Base-by-base conservation (phyloP, 2,888 invertebrate genomes). In the Agriopis marginaria region DNA sequence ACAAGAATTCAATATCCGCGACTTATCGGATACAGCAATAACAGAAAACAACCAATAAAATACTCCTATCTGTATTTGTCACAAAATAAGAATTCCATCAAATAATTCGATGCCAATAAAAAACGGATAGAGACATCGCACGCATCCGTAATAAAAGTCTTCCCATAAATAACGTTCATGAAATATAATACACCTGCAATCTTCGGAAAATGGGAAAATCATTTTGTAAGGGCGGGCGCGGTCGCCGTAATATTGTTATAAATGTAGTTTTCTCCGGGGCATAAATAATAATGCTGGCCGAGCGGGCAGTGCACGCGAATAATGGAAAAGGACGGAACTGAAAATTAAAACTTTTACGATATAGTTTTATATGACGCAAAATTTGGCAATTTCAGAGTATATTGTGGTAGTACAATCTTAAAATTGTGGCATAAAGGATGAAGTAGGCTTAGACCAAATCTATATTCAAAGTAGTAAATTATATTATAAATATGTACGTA, bases 131-230 rank as follows among this genome's bases (percentile, higher is more conserved):
- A 93, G 94, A 91, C 93, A 92, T 93, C 85, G 93, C 93, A 94
- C 94, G 94, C 92, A 93, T 93, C 91, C 87, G 93, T 92, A 93
- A 93, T 94, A 94, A 93, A 94, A 94, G 92, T 94, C 93, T 86
- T 88, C 84, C 89, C 91, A 92, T 94, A 94, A 94, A 94, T 94
- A 94, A 94, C 91, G 89, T 88, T 92, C 94, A 94, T 93, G 94
- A 94, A 94, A 94, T 93, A 93, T 94, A 94, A 94, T 94, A 94
- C 89, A 94, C 93, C 94, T 94, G 93, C 93, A 94, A 94, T 94
- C 93, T 94, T 92, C 86, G 84, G 93, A 88, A 94, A 94, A 94
- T 94, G 92, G 93, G 91, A 91, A 93, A 94, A 94, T 94, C 91
- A 94, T 94, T 93, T 93, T 92, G 88, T 86, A 86, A 91, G 93